Conservation (phyloP, 2,888 invertebrate species). For the Amphimallon solstitiale region DNA sequence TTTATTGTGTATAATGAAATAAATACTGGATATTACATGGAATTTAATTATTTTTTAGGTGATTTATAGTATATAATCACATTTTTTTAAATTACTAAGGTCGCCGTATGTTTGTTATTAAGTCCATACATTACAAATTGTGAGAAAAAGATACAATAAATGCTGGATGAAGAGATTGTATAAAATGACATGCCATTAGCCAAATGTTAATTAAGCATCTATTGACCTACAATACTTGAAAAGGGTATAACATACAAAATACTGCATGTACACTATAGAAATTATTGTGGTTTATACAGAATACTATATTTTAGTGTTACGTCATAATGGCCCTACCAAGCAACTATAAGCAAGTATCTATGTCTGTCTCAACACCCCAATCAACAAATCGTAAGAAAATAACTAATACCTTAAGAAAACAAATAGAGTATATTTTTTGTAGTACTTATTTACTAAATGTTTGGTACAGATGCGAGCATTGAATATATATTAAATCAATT, state of each 20-base stretch:
- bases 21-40: background rate
- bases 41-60: background rate
- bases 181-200: background rate
- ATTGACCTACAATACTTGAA: background rate
- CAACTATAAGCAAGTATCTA: slow-evolving; percentile 86
- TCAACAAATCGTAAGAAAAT: slow-evolving; percentile 75
- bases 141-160: background rate
- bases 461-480: slow-evolving; percentile 36
- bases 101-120: too few species aligned
- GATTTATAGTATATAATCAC: too few species aligned
- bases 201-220: background rate
- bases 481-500: slow-evolving; percentile 26
- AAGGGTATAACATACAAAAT: too few species aligned
- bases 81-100: background rate
- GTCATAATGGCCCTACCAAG: slow-evolving; percentile 80
- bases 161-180: background rate
- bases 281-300: too few species aligned
- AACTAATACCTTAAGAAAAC: slow-evolving; percentile 23
- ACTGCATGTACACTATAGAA: too few species aligned
- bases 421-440: slow-evolving; percentile 34
- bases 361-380: slow-evolving; percentile 77
- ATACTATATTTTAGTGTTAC: slow-evolving; percentile 8
- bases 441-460: slow-evolving; percentile 38
- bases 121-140: too few species aligned
- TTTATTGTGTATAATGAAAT: background rate